A percentile compares a stretch with the other conserved stretches of the same genome.
These are phyloP conservation scores for Tetramorium simillimum DNA, from an alignment of 1,140 invertebrate species.

Conservation along the genomic window DNA sequence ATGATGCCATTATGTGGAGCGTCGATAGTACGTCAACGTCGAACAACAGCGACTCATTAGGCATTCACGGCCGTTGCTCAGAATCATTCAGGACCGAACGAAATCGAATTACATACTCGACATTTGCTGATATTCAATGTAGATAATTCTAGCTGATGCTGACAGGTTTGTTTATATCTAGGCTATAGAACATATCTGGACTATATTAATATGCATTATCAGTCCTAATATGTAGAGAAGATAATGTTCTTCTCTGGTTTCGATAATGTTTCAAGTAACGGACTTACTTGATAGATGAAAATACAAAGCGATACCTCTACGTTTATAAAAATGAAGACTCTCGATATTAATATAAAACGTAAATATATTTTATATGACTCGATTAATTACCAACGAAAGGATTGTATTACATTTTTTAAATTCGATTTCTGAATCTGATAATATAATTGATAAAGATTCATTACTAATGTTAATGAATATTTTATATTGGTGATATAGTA, in stretches of 20 bases:
- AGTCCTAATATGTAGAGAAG: conserved; percentile 8
- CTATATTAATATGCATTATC: conserved; percentile 14
- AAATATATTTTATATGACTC: neutral
- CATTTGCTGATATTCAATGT: conserved; percentile 58
- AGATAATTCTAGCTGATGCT: conserved; percentile 53
- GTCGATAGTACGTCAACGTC: conserved; percentile 39
- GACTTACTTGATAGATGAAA: neutral
- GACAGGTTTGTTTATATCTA: conserved; percentile 55
- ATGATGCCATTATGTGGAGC: conserved; percentile 32
- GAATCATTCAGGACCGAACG: conserved; percentile 62
- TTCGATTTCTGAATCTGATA: neutral
- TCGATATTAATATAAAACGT: no score
- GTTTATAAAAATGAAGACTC: no score
- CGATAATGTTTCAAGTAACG: neutral
- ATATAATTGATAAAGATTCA: neutral
- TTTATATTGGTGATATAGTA: neutral
- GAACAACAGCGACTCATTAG: conserved; percentile 66
- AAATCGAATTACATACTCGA: conserved; percentile 65
- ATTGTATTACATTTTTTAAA: neutral
- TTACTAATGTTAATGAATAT: neutral
- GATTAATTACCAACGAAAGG: neutral
- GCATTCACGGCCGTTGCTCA: conserved; percentile 57
- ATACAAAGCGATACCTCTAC: neutral
- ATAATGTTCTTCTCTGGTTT: conserved; percentile 18
- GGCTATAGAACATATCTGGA: neutral